Evolutionary conservation across 2,888 invertebrate species (phyloP).

Genomic region (Nomada hirtipes): DNA sequence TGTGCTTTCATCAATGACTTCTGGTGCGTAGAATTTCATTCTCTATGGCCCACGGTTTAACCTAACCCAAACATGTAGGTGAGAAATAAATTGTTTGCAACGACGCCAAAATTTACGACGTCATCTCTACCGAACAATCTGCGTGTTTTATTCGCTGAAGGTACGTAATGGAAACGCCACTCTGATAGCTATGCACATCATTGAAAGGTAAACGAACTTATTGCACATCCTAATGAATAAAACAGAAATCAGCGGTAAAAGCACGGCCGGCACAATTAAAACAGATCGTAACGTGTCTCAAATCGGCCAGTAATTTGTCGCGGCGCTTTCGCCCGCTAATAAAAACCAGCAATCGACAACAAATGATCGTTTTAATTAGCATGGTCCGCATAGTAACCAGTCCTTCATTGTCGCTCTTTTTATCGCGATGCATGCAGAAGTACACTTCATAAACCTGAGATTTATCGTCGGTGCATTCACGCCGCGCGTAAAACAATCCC

Average conservation of each 20-base stretch:
- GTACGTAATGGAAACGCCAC: no score
- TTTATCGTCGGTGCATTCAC: slow-evolving; percentile 23
- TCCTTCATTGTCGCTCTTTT: slow-evolving; percentile 32
- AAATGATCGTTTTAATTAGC: slow-evolving; percentile 41
- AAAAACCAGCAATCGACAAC: slow-evolving; percentile 37
- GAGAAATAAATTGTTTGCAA: no score
- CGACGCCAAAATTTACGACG: no score
- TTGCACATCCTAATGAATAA: background rate
- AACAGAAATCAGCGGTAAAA: background rate
- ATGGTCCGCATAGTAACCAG: slow-evolving; percentile 12
- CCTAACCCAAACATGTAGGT: no score
- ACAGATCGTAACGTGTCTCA: slow-evolving; percentile 10
- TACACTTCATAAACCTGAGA: slow-evolving; percentile 31
- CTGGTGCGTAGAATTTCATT: no score
- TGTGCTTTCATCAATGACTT: no score
- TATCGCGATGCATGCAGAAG: background rate
- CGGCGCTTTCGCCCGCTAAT: slow-evolving; percentile 4
- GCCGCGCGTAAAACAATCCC: slow-evolving; percentile 24
- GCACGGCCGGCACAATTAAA: slow-evolving; percentile 23
- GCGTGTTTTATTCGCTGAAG: no score
- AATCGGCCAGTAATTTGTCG: background rate
- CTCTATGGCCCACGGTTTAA: no score
- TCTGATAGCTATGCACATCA: no score
- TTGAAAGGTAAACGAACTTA: background rate
- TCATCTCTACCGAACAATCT: no score